Base-by-base conservation (phyloP, 2,797 vertebrate species). In the Lithobates pipiens region DNA sequence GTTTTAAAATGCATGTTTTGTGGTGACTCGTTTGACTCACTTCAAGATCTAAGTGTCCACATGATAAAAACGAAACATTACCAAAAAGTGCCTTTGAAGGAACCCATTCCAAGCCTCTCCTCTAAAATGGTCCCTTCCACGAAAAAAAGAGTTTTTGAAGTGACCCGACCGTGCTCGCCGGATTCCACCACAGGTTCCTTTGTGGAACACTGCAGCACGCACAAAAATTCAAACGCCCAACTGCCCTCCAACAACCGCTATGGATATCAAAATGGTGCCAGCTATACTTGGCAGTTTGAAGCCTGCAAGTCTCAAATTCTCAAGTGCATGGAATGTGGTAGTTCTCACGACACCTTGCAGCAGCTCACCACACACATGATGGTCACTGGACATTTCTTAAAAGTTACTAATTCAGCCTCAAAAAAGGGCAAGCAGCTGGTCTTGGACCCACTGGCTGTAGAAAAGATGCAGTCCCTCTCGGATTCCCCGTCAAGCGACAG, bases 1-100 rank as follows among this genome's bases (percentile, higher is more conserved):
- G 98, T 99, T 74, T 93, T 99, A 77, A 99, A 99, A 85, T 99
- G 98, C 86, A 99, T 99, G 98, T 99, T 99, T 91, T 99, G 98
- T 34, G 98, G 98, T 50, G 98, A 99, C 91, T 99, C 98, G 54
- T 99, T 99, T 78, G 98, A 99, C 89, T 99, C 98, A 5, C 96
- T 99, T 85, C 98, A 99, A 93, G 98, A 99, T 88, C 85, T 99
- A 92, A 99, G 98, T 0, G 98, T 99, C 90, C 98, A 99, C 88
- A 99, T 99, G 98, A 99, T 99, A 78, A 99, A 99, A 96, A 99
- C 98, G 69, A 99, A 99, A 93, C 98, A 99, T 97, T 99, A 99
- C 96, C 98, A 99, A 96, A 99, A 99, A 98, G 98, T 99, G 98
- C 98, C 98, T 99, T 98, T 99, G 93, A 99, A 99, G 95, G 98